Percentiles rank a stretch among this genome's conserved stretches.
phyloP scores from a whole-genome alignment of 92 coral and sea anemone genomes.

The Heteractis magnifica region DNA sequence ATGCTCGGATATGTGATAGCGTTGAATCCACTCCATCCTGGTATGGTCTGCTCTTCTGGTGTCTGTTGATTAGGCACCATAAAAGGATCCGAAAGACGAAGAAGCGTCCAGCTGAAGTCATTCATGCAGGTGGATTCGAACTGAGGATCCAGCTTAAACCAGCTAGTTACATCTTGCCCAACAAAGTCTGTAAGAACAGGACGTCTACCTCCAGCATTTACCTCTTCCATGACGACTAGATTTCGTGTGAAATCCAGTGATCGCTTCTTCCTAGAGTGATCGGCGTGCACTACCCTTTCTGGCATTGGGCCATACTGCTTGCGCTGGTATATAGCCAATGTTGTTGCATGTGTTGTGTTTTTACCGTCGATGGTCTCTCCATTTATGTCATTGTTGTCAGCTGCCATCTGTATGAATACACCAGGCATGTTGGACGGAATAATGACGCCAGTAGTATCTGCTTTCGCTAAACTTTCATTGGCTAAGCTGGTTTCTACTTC shows the following conservation, averaged over 20 bases:
- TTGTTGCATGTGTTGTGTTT: conserved; percentile 39
- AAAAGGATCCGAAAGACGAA: conserved; percentile 48
- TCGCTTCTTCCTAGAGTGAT: conserved; percentile 48
- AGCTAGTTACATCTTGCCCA: conserved; percentile 31
- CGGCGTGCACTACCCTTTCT: conserved; percentile 44
- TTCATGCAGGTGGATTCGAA: conserved; percentile 43
- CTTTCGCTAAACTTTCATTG: conserved; percentile 53
- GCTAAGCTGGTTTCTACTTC: conserved; percentile 48
- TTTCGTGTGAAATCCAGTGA: conserved; percentile 48
- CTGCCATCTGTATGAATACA: conserved; percentile 58
- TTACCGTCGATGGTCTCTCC: conserved; percentile 50
- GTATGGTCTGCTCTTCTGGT: conserved; percentile 25
- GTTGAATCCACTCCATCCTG: conserved; percentile 53
- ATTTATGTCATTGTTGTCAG: conserved; percentile 52
- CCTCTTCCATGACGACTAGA: conserved; percentile 46
- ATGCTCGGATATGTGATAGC: conserved; percentile 41
- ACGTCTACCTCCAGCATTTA: conserved; percentile 54
- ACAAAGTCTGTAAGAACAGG: conserved; percentile 37
- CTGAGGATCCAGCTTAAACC: conserved; percentile 40
- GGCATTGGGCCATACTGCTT: conserved; percentile 51
- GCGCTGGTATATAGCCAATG: conserved; percentile 35
- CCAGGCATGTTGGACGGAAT: conserved; percentile 48
- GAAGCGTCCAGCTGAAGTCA: conserved; percentile 54
- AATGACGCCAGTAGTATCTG: conserved; percentile 37
- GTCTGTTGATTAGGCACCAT: conserved; percentile 7